phyloP scores from a whole-genome alignment of 2,888 invertebrate species.

The Sminthurinus aureus region DNA sequence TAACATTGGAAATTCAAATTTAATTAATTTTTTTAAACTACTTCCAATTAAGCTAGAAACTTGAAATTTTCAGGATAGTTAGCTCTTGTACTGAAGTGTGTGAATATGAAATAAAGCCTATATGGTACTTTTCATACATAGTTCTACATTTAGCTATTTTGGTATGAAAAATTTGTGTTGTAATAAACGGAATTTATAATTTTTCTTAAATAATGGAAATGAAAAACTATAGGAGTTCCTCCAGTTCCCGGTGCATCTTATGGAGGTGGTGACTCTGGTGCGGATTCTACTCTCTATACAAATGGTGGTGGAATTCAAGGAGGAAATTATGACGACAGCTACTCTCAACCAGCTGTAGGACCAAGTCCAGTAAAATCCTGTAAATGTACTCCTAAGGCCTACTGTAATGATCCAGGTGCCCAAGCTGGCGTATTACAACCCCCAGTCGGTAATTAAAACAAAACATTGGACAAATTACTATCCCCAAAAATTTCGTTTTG shows the following conservation, averaged over 20 bases:
- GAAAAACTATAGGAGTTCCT: constrained; percentile 42
- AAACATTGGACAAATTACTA: too few species aligned
- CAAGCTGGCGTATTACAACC: constrained; percentile 12
- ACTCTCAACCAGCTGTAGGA: not conserved
- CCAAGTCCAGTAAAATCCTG: constrained; percentile 26
- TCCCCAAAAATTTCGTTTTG: too few species aligned
- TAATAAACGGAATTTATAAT: too few species aligned
- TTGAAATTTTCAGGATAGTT: too few species aligned
- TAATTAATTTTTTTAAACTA: too few species aligned
- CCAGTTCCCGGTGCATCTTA: constrained; percentile 50
- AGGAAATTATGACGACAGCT: not conserved
- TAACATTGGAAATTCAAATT: too few species aligned
- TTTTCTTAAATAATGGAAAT: too few species aligned
- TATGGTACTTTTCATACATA: too few species aligned
- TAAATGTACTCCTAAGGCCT: constrained; percentile 32
- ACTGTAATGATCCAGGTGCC: constrained; percentile 26
- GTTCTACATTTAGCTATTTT: too few species aligned
- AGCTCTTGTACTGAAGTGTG: too few species aligned
- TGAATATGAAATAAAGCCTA: too few species aligned
- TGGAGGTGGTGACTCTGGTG: constrained; percentile 30
- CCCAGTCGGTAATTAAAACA: not conserved
- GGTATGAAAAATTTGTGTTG: not conserved
- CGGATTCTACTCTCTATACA: constrained; percentile 13
- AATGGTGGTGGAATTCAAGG: constrained; percentile 10
- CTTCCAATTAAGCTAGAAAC: too few species aligned